Evolutionary conservation across 2,888 invertebrate genomes (phyloP).

Genomic region (Coecobrya sp.): DNA sequence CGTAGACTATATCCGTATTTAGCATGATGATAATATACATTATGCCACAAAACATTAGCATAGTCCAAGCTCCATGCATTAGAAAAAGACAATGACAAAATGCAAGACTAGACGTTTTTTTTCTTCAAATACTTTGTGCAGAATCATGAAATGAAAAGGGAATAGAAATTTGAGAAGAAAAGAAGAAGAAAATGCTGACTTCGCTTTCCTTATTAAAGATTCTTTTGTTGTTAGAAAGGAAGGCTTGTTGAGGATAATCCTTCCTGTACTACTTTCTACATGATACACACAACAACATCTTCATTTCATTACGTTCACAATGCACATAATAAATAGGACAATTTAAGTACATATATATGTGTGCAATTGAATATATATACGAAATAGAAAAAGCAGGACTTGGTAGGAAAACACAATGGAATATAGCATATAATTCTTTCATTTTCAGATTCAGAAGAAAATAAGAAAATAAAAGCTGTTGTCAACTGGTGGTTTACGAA

Average conservation of each 20-base stretch:
- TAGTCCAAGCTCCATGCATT: too few species aligned
- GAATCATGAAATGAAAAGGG: not conserved
- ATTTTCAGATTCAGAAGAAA: not conserved
- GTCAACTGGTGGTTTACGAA: constrained; percentile 19
- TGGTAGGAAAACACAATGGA: not conserved
- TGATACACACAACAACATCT: not conserved
- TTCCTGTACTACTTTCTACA: not conserved
- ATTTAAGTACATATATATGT: constrained; percentile 30
- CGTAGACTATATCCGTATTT: too few species aligned
- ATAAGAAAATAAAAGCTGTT: not conserved
- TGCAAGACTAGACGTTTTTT: not conserved
- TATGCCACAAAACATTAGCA: too few species aligned
- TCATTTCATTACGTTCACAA: constrained; percentile 19
- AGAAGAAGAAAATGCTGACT: not conserved
- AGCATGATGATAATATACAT: too few species aligned
- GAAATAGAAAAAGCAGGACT: not conserved
- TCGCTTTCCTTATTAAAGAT: constrained; percentile 37
- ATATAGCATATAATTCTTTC: not conserved
- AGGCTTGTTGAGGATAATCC: not conserved
- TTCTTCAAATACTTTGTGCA: not conserved
- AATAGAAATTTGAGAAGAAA: not conserved
- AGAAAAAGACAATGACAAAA: not conserved
- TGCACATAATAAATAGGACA: constrained; percentile 47
- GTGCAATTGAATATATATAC: constrained; percentile 15
- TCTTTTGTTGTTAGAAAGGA: constrained; percentile 28